Conservation (phyloP, 2,797 vertebrate genomes). For the Gambusia yucatana region DNA sequence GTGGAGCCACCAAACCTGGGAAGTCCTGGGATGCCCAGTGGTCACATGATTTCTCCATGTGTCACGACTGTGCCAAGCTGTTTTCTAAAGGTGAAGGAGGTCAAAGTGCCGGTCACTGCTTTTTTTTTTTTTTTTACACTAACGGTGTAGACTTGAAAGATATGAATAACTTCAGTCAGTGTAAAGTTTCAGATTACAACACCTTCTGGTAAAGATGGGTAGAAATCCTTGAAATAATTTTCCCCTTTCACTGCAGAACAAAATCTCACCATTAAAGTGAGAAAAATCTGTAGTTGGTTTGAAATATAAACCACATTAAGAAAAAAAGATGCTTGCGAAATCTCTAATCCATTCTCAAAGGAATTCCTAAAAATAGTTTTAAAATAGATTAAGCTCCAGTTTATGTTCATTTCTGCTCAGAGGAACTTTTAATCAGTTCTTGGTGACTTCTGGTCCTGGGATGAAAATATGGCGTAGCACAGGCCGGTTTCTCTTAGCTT, state of each 20-base stretch:
- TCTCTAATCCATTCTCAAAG: not conserved
- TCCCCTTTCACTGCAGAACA: not conserved
- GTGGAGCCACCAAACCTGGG: constrained; percentile 96
- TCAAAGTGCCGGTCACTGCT: not conserved
- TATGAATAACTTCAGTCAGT: not conserved
- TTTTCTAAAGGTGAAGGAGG: constrained; percentile 92
- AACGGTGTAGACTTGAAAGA: not conserved
- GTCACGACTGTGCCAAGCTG: constrained; percentile 99
- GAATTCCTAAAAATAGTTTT: not conserved
- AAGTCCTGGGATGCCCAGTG: constrained; percentile 98
- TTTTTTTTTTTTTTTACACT: not conserved
- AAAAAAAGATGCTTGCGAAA: not conserved
- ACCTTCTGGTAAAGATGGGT: not conserved
- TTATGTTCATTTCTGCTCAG: not conserved
- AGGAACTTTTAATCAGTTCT: not conserved
- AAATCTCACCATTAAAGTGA: not conserved
- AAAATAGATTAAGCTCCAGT: not conserved
- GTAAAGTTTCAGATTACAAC: not conserved
- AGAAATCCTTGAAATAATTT: not conserved
- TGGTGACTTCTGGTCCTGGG: not conserved
- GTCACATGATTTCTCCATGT: constrained; percentile 99
- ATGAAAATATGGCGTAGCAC: not conserved
- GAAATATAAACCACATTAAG: not conserved
- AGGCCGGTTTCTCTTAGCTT: not conserved
- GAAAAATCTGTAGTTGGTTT: not conserved